Conservation (phyloP, 2,113 vertebrate genomes). For the Hiodon tergisus region DNA sequence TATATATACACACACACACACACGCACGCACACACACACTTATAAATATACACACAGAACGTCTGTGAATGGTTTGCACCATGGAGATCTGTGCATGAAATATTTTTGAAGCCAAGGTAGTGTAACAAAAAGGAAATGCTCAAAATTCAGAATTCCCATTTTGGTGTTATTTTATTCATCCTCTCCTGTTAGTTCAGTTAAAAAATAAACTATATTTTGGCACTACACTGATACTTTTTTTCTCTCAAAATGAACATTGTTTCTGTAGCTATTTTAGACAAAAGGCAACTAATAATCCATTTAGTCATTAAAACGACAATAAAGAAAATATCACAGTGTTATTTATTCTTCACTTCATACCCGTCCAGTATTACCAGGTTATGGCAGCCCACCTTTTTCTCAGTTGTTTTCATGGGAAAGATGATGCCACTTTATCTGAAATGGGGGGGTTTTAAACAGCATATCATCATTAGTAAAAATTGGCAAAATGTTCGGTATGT, state of each 20-base stretch:
- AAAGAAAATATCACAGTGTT: constrained; percentile 1
- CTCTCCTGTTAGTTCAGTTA: neutral
- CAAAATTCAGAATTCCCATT: constrained; percentile 32
- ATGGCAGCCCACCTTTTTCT: neutral
- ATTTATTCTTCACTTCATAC: neutral
- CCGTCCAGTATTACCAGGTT: neutral
- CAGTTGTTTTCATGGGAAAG: neutral
- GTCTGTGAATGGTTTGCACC: constrained; percentile 61
- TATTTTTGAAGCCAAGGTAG: constrained; percentile 52
- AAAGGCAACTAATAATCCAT: neutral
- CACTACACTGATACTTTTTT: constrained; percentile 6
- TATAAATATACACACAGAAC: constrained; percentile 60
- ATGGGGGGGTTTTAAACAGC: neutral
- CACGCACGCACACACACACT: neutral
- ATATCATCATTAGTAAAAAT: neutral
- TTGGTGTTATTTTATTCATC: constrained; percentile 24
- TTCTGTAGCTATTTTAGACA: neutral
- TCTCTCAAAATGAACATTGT: neutral
- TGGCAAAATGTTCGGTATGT: too few species aligned
- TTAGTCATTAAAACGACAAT: neutral
- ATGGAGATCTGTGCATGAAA: constrained; percentile 69
- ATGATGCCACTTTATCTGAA: neutral
- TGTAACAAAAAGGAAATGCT: constrained; percentile 43
- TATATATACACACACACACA: neutral
- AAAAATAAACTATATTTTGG: neutral